Evolutionary conservation across 1,140 invertebrate species (phyloP), one percentile per base, ranked within the genome.

Genomic region (Brachionus plicatilis): DNA sequence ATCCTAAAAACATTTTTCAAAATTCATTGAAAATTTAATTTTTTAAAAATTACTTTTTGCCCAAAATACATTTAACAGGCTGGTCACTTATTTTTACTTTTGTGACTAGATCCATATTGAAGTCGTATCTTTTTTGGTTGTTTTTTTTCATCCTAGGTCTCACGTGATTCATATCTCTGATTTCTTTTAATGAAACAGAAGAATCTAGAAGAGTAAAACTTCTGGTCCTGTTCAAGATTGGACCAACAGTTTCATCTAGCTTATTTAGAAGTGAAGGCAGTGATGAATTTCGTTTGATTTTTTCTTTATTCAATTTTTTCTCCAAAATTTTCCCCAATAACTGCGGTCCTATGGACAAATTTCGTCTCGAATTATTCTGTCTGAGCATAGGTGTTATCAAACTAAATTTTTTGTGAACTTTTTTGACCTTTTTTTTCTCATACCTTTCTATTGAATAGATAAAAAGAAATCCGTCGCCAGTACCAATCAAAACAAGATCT

Each of bases 381-480:
- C 20, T 72, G 3, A 41, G 37, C 41, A 76, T n/a, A 33, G 20
- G 72, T 27, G 72, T 27, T 47, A 8, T 76, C 17, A 50, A 27
- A 12, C 72, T 76, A 76, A 50, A 47, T n/a, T 50, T 60, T 82
- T 82, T 82, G 47, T 85, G 86, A 65, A 85, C 29, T 29, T 84
- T 84, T 12, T 78, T 47, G 24, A 86, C 85, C 29, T 83, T 80
- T 78, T 86, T 85, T 29, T 86, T 85, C 9, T 85, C 86, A 66
- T 33, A 45, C 3, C 8, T 43, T 17, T 82, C 33, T 82, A 89
- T 85, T 29, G 89, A 88, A 85, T 91, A 91, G 17, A 91, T 88
- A 72, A 91, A 88, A 3, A 92, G 86, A 85, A 90, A 90, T 33
- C 91, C 91, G 85, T 91, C 90, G 7, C 89, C 90, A 17, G 91